Conservation (phyloP, 1,140 invertebrate species). For the Scylla paramamosain region DNA sequence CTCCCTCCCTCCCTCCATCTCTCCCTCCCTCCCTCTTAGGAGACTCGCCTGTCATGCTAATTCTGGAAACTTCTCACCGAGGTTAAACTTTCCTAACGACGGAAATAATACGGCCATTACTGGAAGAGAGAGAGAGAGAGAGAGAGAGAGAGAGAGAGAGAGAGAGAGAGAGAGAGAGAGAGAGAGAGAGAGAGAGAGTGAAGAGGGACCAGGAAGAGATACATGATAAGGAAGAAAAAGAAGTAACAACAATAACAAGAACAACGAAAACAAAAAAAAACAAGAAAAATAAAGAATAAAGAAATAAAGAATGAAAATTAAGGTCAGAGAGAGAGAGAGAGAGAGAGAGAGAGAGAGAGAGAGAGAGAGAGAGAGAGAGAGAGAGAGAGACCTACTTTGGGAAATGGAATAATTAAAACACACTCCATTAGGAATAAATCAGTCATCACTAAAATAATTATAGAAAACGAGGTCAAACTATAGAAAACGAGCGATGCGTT, state of each 20-base stretch:
- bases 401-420: not conserved
- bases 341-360: too few species aligned
- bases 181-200: not conserved
- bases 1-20: conserved; percentile 41
- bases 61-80: not conserved
- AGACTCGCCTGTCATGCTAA: not conserved
- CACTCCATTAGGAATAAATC: too few species aligned
- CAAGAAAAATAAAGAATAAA: too few species aligned
- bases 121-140: conserved; percentile 6
- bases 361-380: not conserved
- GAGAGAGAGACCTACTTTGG: not conserved
- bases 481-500: too few species aligned
- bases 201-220: not conserved
- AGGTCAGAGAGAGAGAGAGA: conserved; percentile 20
- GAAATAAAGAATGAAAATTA: too few species aligned
- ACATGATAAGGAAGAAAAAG: too few species aligned
- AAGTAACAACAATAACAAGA: too few species aligned
- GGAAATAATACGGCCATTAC: conserved; percentile 31
- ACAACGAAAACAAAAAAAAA: not conserved
- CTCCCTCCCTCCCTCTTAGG: not conserved
- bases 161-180: too few species aligned
- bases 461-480: too few species aligned
- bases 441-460: too few species aligned
- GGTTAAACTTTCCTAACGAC: conserved; percentile 8
- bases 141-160: too few species aligned